Base-by-base conservation (phyloP, 2,797 vertebrate species). In the Todus mexicanus region DNA sequence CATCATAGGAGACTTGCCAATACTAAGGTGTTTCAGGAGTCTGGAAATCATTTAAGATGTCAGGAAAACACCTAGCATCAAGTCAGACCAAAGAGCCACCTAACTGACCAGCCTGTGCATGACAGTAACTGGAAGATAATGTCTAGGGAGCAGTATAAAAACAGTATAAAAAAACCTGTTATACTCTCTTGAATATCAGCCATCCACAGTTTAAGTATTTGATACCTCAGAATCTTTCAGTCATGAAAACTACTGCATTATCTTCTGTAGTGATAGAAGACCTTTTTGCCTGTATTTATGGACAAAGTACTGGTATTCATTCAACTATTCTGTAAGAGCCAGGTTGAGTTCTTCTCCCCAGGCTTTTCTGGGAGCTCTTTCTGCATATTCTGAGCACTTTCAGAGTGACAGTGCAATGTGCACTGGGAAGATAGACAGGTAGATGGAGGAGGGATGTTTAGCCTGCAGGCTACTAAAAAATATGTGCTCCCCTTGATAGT, bases 391-490 rank as follows among this genome's bases (percentile, higher is more conserved):
- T 43, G 31, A 86, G 59, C 40, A 29, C 37, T 92, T 76, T 47
- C 16, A 66, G 81, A 93, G 66, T n/a, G 66, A 61, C 35, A 84
- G 45, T 53, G 48, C 72, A 71, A 43, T 1, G 3, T 80, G 75
- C 35, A 3, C 45, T 61, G 53, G 59, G 56, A 92, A 94, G 87
- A 95, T 56, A 90, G 92, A 80, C 91, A 95, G 93, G 89, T 95
- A 92, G 89, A 89, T 86, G 91, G 89, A 91, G 94, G 84, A 96
- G 89, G 47, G 73, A 83, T 95, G 94, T 94, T 96, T 93, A 95
- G 89, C 91, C 94, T 94, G 89, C 92, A 96, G 92, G 95, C 95
- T 95, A 94, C 91, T 94, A 78, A 95, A 96, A 94, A 90, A 65
- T 93, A 70, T 72, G 82, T 78, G 89, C 87, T 95, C 92, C 95